phyloP scores from a whole-genome alignment of 2,113 vertebrate species.

The Camelus dromedarius region DNA sequence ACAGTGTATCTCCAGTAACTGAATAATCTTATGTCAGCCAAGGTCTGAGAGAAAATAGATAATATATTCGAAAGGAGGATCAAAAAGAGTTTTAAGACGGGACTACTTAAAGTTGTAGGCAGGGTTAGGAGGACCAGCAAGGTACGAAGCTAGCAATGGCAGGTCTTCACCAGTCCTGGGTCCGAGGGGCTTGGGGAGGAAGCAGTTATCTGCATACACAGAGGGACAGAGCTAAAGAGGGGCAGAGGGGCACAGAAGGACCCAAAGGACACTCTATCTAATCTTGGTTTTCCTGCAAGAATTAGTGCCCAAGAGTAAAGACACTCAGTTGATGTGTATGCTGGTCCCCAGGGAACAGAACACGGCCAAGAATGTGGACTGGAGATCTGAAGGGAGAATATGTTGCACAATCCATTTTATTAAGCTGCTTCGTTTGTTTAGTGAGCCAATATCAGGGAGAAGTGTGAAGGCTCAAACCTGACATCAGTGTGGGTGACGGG shows the following conservation, averaged over 20 bases:
- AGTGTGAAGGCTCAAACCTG: neutral
- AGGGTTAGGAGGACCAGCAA: neutral
- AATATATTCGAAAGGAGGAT: neutral
- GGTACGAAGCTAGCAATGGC: neutral
- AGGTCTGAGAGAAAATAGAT: neutral
- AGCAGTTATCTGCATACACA: too few species aligned
- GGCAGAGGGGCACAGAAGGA: neutral
- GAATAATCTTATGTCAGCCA: neutral
- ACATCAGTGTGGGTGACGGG: neutral
- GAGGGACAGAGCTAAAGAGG: neutral
- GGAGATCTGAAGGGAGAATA: neutral
- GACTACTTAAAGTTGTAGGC: neutral
- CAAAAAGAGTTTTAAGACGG: neutral
- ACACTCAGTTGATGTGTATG: neutral
- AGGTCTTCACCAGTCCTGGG: neutral
- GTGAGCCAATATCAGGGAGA: neutral
- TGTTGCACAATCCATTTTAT: neutral
- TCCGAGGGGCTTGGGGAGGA: accelerated
- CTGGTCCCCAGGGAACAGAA: neutral
- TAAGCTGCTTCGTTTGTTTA: neutral
- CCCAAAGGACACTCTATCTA: neutral
- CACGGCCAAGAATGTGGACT: neutral
- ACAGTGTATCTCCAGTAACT: neutral
- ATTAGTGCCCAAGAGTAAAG: neutral
- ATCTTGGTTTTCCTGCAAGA: neutral